Percentiles rank a stretch among this genome's conserved stretches.
Evolutionary conservation across 2,888 invertebrate species (phyloP).

Genomic region (Cantharis rufa): DNA sequence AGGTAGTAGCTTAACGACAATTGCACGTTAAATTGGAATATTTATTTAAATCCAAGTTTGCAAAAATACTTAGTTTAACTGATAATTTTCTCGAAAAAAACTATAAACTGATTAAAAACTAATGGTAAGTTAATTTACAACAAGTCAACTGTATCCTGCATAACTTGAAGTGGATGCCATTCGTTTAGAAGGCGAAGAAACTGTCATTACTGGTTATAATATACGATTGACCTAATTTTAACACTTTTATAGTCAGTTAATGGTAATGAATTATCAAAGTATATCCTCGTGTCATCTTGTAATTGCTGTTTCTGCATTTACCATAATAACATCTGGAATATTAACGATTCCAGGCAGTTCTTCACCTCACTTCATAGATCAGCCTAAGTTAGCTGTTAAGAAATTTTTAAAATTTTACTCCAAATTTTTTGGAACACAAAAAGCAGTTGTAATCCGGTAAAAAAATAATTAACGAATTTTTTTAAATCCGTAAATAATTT

Average conservation of each 20-base stretch:
- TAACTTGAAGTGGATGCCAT: not conserved
- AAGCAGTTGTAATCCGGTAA: not conserved
- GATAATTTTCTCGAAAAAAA: not conserved
- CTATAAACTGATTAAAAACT: not conserved
- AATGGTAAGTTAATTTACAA: not conserved
- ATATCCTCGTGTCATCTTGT: not conserved
- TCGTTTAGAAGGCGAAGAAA: not conserved
- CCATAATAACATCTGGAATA: not conserved
- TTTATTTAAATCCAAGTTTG: no score
- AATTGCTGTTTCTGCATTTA: not conserved
- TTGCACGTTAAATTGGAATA: not conserved
- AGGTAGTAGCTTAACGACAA: no score
- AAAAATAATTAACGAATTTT: no score
- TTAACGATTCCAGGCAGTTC: not conserved
- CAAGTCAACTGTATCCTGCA: not conserved
- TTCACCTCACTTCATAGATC: not conserved
- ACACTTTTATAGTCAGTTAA: not conserved
- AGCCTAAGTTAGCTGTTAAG: not conserved
- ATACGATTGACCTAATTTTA: not conserved
- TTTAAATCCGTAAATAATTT: not conserved
- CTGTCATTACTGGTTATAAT: not conserved
- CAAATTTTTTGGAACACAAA: not conserved
- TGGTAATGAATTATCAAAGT: not conserved
- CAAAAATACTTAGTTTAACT: not conserved
- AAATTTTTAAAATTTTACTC: not conserved